A percentile compares a stretch with the other conserved stretches of the same genome.
phyloP scores from a whole-genome alignment of 2,888 invertebrate species.

The Strigamia transsilvanica region DNA sequence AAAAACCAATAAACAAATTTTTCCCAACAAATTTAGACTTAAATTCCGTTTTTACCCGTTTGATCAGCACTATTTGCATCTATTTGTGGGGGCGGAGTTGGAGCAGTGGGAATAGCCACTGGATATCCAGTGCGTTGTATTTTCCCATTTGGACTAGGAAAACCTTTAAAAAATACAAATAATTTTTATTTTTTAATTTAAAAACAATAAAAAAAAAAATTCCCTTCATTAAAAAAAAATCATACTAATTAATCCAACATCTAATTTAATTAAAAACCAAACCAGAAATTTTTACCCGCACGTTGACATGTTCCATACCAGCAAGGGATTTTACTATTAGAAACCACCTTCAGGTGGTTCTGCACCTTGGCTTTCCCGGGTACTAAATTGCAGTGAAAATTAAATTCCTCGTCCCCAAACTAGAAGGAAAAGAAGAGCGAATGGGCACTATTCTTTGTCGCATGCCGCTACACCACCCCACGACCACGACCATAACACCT shows the following conservation, averaged over 20 bases:
- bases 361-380: slow-evolving; percentile 21
- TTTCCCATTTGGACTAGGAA: slow-evolving; percentile 51
- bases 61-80: slow-evolving; percentile 36
- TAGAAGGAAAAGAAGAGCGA: not conserved
- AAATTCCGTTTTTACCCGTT: not conserved
- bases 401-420: slow-evolving; percentile 12
- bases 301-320: not conserved
- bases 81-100: slow-evolving; percentile 41
- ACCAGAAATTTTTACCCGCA: not conserved
- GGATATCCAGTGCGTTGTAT: slow-evolving; percentile 29
- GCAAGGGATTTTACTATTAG: not conserved
- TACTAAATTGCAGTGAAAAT: slow-evolving; percentile 10
- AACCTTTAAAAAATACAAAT: not conserved
- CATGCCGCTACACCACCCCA: not conserved
- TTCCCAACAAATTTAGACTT: not conserved
- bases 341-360: slow-evolving; percentile 8
- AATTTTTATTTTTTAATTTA: not conserved
- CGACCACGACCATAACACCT: not conserved
- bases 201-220: not conserved
- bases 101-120: slow-evolving; percentile 53
- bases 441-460: slow-evolving; percentile 5
- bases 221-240: not conserved
- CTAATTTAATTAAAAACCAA: not conserved
- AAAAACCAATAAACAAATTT: not conserved
- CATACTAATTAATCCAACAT: not conserved